Evolutionary conservation across 1,140 invertebrate genomes (phyloP).

Genomic region (Cydia amplana): DNA sequence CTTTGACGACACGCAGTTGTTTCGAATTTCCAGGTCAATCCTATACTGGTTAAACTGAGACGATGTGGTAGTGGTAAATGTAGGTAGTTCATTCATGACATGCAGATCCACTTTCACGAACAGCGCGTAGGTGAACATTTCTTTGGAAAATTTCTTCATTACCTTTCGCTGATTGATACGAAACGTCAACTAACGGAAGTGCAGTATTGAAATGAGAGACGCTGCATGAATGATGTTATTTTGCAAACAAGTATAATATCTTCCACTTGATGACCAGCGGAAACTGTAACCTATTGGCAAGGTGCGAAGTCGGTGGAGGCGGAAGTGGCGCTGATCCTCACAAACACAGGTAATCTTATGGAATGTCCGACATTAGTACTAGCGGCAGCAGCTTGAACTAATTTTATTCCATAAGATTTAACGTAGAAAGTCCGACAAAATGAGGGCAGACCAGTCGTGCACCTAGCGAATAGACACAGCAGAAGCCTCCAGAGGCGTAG

Average conservation of each 20-base stretch:
- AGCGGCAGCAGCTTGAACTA: too few relatives aligned
- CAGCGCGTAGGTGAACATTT: constrained; percentile 9
- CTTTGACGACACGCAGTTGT: background rate
- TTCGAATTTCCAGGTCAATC: background rate
- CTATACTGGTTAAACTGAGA: background rate
- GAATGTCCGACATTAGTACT: too few relatives aligned
- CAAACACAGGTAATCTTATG: too few relatives aligned
- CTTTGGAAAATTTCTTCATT: constrained; percentile 22
- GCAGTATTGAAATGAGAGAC: background rate
- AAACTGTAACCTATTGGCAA: too few relatives aligned
- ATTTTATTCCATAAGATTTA: too few relatives aligned
- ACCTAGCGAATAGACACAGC: too few relatives aligned
- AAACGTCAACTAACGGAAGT: background rate
- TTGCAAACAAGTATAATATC: background rate
- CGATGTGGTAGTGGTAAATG: background rate
- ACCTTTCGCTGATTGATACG: background rate
- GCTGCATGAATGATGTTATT: background rate
- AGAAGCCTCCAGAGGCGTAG: too few relatives aligned
- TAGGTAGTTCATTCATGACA: background rate
- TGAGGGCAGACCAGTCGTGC: too few relatives aligned
- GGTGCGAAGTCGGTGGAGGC: too few relatives aligned
- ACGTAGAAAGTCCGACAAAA: too few relatives aligned
- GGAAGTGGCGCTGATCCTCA: too few relatives aligned
- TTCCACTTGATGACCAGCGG: too few relatives aligned
- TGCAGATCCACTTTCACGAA: constrained; percentile 26